These are phyloP conservation scores for Philypnodon macrostomus DNA, from an alignment of 2,797 vertebrate genomes.

Conservation along the genomic window DNA sequence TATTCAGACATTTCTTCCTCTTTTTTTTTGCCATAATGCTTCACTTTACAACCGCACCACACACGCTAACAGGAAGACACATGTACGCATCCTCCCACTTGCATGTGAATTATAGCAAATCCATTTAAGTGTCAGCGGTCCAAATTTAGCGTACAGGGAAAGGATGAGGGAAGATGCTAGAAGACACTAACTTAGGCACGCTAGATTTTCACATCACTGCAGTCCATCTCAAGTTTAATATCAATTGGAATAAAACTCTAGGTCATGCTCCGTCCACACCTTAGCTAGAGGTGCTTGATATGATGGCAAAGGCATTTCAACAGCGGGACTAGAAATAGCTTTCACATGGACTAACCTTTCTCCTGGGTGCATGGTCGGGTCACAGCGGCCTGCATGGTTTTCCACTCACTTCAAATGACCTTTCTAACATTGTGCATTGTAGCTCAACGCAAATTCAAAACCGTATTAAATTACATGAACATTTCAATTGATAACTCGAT, in stretches of 20 bases:
- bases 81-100: slow-evolving; percentile 72
- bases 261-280: slow-evolving; percentile 61
- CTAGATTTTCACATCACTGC: slow-evolving; percentile 75
- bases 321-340: slow-evolving; percentile 74
- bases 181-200: slow-evolving; percentile 69
- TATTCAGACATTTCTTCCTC: slow-evolving; percentile 71
- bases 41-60: slow-evolving; percentile 67
- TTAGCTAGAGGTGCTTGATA: slow-evolving; percentile 78
- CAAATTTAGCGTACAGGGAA: slow-evolving; percentile 72
- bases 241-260: slow-evolving; percentile 85
- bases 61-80: slow-evolving; percentile 30
- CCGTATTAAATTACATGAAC: slow-evolving; percentile 17
- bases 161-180: slow-evolving; percentile 38
- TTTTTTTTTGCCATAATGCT: slow-evolving; percentile 68
- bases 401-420: slow-evolving; percentile 1
- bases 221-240: slow-evolving; percentile 81
- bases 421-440: slow-evolving; percentile 1
- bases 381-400: slow-evolving; percentile 14
- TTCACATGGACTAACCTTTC: slow-evolving; percentile 72
- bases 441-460: slow-evolving; percentile 2
- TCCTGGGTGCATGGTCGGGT: slow-evolving; percentile 33
- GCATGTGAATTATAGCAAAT: slow-evolving; percentile 73
- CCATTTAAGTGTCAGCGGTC: slow-evolving; percentile 79
- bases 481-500: slow-evolving; percentile 16
- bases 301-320: slow-evolving; percentile 67